phyloP scores from a whole-genome alignment of 2,888 invertebrate genomes.

The Ophion costatus region DNA sequence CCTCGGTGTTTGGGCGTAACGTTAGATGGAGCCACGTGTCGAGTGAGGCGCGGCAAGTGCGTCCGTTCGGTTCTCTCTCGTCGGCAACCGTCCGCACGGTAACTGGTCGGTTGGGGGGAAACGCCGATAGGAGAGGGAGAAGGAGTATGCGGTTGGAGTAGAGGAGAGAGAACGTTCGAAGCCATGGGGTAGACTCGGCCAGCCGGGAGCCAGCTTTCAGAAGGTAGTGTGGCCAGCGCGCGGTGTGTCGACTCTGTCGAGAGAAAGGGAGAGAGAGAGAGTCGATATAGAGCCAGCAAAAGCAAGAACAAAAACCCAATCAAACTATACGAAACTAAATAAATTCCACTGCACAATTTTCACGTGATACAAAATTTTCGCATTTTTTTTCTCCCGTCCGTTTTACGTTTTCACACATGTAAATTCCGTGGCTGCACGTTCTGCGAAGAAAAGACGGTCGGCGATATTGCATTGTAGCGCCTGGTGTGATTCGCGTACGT shows the following conservation, averaged over 20 bases:
- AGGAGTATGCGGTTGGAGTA: conserved; percentile 56
- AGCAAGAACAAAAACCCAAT: conserved; percentile 32
- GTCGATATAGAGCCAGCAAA: background rate
- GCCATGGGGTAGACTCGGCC: conserved; percentile 67
- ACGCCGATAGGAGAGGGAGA: conserved; percentile 40
- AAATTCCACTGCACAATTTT: conserved; percentile 21
- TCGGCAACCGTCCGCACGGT: conserved; percentile 13
- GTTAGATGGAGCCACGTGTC: background rate
- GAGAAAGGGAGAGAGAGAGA: conserved; percentile 35
- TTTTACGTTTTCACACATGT: conserved; percentile 23
- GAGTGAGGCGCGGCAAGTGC: background rate
- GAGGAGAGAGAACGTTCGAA: conserved; percentile 55
- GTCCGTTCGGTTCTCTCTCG: conserved; percentile 11
- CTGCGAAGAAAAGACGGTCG: conserved; percentile 1
- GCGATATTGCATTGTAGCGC: conserved; percentile 7
- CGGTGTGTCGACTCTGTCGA: conserved; percentile 65
- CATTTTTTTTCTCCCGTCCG: conserved; percentile 1
- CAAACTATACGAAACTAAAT: conserved; percentile 50
- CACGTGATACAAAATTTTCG: conserved; percentile 19
- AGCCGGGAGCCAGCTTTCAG: conserved; percentile 69
- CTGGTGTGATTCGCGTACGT: conserved; percentile 31
- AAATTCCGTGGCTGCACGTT: conserved; percentile 9
- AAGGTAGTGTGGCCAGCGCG: conserved; percentile 68
- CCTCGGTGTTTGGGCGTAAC: background rate
- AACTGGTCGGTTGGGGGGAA: background rate